Base-by-base conservation (phyloP, 2,888 invertebrate species). In the Exephanes ischioxanthus region DNA sequence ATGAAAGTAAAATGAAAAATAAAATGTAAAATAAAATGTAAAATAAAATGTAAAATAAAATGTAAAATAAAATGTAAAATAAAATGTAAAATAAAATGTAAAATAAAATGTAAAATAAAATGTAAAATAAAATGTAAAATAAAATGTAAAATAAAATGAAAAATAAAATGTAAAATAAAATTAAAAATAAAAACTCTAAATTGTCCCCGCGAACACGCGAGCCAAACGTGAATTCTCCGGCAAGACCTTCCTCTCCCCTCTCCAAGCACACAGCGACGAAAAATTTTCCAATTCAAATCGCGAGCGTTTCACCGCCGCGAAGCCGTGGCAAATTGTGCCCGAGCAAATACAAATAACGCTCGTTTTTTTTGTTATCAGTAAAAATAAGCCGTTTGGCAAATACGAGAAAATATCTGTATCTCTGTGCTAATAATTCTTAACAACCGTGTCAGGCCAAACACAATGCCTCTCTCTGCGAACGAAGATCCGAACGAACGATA, bases 11-110 rank as follows among this genome's bases (percentile, higher is more conserved):
- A 70, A 70, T 26, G 26, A 0, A 26, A 30, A 80, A 72, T 33
- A 7, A 63, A 63, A 22, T 11, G n/a, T 61, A 48, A 26, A 80
- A 61, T 9, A 0, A 37, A 37, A 37, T 37, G 37, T 51, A 70
- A 30, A 72, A 72, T 33, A 16, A 63, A 73, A 19, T 30, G 30
- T 1, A 89, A 90, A 88, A 89, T 90, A 37, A 80, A 63, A 66
- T 45, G 26, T 1, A 51, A 51, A 51, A n/a, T 37, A 51, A 9
- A 16, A 45, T 14, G 19, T 3, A 51, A 51, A 14, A 26, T 22
- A 51, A 9, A 19, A 45, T 14, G 19, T 63, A 51, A 30, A 72
- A 72, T 33, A 16, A 63, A 73, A 33, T 37, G 4, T 0, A 1
- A 37, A 37, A 2, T 9, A 9, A 37, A 37, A 37, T 37, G 9